Percentiles rank a stretch among this genome's conserved stretches.
These are phyloP conservation scores for Tautogolabrus adspersus DNA, from an alignment of 2,113 vertebrate genomes.

Conservation along the genomic window DNA sequence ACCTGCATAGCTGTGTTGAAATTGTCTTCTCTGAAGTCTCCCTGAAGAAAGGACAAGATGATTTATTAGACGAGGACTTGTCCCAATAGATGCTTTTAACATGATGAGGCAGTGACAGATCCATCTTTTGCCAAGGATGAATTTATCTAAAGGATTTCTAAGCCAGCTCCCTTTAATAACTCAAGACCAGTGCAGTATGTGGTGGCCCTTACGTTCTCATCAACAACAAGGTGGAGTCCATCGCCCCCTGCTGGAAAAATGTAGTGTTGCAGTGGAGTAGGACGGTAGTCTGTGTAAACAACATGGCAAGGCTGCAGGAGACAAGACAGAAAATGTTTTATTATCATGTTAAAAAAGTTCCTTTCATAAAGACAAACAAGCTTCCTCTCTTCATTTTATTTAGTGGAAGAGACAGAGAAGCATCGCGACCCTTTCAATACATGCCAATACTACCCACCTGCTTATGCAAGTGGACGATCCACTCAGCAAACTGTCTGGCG, in stretches of 20 bases:
- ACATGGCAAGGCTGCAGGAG: constrained; percentile 93
- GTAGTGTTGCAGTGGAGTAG: constrained; percentile 97
- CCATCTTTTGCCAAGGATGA: too few relatives aligned
- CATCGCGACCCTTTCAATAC: not conserved
- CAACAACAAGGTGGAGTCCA: constrained; percentile 96
- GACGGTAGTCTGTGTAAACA: constrained; percentile 97
- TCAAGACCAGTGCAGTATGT: not conserved
- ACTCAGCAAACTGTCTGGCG: constrained; percentile 97
- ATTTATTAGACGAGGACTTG: too few relatives aligned
- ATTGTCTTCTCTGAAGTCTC: constrained; percentile 98
- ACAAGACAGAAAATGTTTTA: constrained; percentile 15
- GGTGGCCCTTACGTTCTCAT: constrained; percentile 92
- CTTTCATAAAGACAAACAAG: not conserved
- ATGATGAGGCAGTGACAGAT: too few relatives aligned
- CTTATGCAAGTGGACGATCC: constrained; percentile 98
- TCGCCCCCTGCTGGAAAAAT: constrained; percentile 98
- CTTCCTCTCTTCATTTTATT: not conserved
- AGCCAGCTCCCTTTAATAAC: not conserved
- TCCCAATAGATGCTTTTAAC: too few relatives aligned
- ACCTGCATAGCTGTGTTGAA: constrained; percentile 99
- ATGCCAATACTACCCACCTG: constrained; percentile 83
- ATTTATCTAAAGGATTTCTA: too few relatives aligned
- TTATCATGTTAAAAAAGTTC: not conserved
- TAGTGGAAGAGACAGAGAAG: not conserved
- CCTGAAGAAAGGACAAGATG: constrained; percentile 78